These are phyloP conservation scores for Netelia inedita DNA, from an alignment of 2,888 invertebrate species.

Conservation along the genomic window DNA sequence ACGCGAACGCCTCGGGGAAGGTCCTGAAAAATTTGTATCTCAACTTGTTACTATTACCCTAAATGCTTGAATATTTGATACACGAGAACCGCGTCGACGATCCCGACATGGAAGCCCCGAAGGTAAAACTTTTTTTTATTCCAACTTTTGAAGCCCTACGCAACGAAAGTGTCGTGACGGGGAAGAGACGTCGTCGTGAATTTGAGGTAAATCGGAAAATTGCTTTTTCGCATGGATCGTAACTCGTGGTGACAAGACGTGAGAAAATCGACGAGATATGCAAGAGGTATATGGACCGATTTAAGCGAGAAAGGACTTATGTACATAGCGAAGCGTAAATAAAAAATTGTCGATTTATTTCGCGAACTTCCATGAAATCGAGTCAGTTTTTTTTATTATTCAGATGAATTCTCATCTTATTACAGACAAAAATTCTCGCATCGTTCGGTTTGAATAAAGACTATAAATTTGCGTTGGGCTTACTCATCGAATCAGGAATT, in stretches of 20 bases:
- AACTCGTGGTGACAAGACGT: constrained; percentile 8
- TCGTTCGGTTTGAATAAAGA: background rate
- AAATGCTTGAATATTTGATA: constrained; percentile 78
- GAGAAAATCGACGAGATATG: background rate
- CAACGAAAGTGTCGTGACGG: background rate
- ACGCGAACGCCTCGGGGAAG: constrained; percentile 57
- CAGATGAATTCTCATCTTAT: background rate
- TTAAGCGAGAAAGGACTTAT: background rate
- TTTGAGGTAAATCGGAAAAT: constrained; percentile 75
- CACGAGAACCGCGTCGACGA: constrained; percentile 72
- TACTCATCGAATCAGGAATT: too few species aligned
- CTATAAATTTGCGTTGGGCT: too few species aligned
- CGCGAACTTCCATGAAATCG: background rate
- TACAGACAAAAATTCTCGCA: background rate
- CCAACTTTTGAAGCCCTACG: background rate
- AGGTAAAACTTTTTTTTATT: constrained; percentile 1
- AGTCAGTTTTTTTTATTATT: background rate
- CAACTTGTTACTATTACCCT: constrained; percentile 73
- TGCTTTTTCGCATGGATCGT: constrained; percentile 64
- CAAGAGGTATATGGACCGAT: background rate
- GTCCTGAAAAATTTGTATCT: constrained; percentile 72
- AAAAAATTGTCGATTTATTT: background rate
- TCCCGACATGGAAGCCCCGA: constrained; percentile 69
- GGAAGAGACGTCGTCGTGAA: constrained; percentile 37
- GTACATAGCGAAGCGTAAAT: background rate